Evolutionary conservation across 2,797 vertebrate species (phyloP), one percentile per base, ranked within the genome.

Genomic region (Vultur gryphus): DNA sequence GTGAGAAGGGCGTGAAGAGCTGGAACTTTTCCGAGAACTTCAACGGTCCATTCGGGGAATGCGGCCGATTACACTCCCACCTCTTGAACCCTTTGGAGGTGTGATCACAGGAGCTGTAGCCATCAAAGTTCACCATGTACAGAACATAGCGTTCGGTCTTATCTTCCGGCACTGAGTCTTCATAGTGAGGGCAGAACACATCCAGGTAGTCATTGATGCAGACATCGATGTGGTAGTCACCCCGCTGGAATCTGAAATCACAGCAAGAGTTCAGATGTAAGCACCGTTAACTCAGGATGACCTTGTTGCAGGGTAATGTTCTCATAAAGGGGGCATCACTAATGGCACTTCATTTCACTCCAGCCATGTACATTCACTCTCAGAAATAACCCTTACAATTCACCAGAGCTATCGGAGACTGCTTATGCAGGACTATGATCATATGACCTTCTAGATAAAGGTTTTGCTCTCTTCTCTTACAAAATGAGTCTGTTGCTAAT

Each of bases 1-100:
- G 97, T 1, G 99, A 99, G 98, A 99, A 99, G 46, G 99, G 99
- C 3, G 99, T 99, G 98, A 99, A 99, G 98, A 99, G 99, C 96
- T 99, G 99, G 98, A 99, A 99, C 98, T 99, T 99, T 97, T 99
- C 99, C 0, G 99, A 99, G 97, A 99, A 99, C 98, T 99, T 99
- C 97, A 99, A 98, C 0, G 99, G 99, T 88, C 99, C 99, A 13
- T 99, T 99, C 3, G 99, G 99, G 35, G 99, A 99, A 97, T 99
- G 99, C 2, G 99, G 99, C 65, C 99, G 98, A 98, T 99, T 99
- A 97, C 99, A 99, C 96, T 99, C 99, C 99, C 99, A 99, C 95
- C 99, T 99, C 96, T 99, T 99, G 98, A 99, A 99, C 52, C 99
- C 99, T 97, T 99, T 99, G 97, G 99, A 99, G 49, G 99, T 99